phyloP scores from a whole-genome alignment of 2,797 vertebrate species.

The Enteromius treurensis region DNA sequence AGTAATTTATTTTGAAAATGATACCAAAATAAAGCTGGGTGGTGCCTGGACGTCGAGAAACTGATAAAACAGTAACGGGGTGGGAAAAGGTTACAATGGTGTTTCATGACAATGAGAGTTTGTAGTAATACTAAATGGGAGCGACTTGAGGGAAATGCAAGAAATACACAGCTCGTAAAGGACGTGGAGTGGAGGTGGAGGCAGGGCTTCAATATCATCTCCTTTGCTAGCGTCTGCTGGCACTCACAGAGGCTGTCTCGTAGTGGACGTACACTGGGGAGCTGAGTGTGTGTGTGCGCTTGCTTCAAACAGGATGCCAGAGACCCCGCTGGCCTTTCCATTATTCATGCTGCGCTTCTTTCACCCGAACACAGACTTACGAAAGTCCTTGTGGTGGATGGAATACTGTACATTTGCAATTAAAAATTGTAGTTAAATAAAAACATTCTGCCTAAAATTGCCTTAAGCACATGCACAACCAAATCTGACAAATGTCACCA shows the following conservation, averaged over 20 bases:
- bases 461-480: not conserved
- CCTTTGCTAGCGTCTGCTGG: conserved; percentile 38
- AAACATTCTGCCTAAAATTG: not conserved
- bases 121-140: conserved; percentile 62
- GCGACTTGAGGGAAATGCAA: conserved; percentile 66
- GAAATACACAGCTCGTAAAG: conserved; percentile 49
- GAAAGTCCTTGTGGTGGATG: conserved; percentile 58
- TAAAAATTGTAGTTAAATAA: conserved; percentile 10
- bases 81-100: conserved; percentile 72
- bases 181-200: not conserved
- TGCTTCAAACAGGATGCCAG: conserved; percentile 67
- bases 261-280: conserved; percentile 39
- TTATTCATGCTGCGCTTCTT: conserved; percentile 72
- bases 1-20: conserved; percentile 72
- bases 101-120: conserved; percentile 58
- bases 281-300: conserved; percentile 26
- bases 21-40: conserved; percentile 71
- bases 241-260: conserved; percentile 47
- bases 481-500: not conserved
- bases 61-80: conserved; percentile 74
- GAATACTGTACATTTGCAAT: conserved; percentile 46
- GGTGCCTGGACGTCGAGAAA: conserved; percentile 69
- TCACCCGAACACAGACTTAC: conserved; percentile 69
- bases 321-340: conserved; percentile 69
- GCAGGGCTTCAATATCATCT: conserved; percentile 41